Percentiles rank a stretch among this genome's conserved stretches.
Conservation (phyloP, 2,797 vertebrate species). For the Buphagus erythrorhynchus region DNA sequence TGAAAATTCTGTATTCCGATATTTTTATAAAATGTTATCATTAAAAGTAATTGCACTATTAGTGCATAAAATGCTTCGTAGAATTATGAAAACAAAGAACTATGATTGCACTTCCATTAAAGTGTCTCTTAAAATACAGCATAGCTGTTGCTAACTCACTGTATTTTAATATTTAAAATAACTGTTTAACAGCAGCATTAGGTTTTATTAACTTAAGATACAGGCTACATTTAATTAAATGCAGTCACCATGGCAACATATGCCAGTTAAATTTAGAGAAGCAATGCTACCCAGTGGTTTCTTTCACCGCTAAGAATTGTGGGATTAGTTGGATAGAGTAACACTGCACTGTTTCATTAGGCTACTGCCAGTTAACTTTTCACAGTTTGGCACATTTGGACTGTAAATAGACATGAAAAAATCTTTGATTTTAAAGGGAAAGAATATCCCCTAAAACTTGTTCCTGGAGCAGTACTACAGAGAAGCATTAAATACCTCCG, state of each 20-base stretch:
- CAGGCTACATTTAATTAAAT: constrained; percentile 83
- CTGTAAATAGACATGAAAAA: constrained; percentile 78
- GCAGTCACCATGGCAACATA: constrained; percentile 80
- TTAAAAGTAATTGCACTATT: constrained; percentile 82
- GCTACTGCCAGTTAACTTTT: constrained; percentile 80
- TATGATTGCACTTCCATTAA: constrained; percentile 85
- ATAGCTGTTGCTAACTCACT: constrained; percentile 79
- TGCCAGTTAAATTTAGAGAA: constrained; percentile 72
- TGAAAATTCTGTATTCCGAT: constrained; percentile 71
- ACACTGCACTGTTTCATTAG: constrained; percentile 78
- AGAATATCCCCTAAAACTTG: constrained; percentile 51
- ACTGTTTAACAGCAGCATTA: constrained; percentile 83
- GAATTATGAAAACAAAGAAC: constrained; percentile 81
- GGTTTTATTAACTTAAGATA: constrained; percentile 81
- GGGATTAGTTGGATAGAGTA: constrained; percentile 49
- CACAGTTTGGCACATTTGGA: constrained; percentile 90
- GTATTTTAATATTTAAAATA: constrained; percentile 80
- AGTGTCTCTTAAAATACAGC: constrained; percentile 83
- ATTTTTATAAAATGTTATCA: constrained; percentile 78
- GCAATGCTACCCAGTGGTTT: constrained; percentile 64
- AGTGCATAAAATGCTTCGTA: constrained; percentile 81
- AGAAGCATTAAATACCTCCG: constrained; percentile 66
- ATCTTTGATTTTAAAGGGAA: constrained; percentile 71
- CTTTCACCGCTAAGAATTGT: constrained; percentile 56
- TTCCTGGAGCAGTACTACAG: constrained; percentile 68